These are phyloP conservation scores for Mallotus villosus DNA, from an alignment of 2,797 vertebrate genomes.

Conservation along the genomic window DNA sequence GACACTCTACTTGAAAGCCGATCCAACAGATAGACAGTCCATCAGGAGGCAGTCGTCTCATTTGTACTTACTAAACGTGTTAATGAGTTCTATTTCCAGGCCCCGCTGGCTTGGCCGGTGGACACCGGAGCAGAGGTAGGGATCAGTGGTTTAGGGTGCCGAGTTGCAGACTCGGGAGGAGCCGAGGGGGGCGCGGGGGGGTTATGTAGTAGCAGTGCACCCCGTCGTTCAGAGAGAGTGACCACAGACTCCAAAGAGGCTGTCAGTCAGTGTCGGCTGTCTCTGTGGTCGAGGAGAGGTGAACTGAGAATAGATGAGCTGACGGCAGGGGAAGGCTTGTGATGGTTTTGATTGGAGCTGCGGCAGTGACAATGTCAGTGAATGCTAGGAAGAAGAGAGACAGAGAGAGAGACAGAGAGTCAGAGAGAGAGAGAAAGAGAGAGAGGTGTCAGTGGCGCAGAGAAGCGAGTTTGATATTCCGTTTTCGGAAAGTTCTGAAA, in stretches of 20 bases:
- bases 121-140: slow-evolving; percentile 70
- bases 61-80: slow-evolving; percentile 85
- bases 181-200: slow-evolving; percentile 29
- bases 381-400: slow-evolving; percentile 55
- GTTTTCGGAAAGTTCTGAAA: background rate
- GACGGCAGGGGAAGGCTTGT: slow-evolving; percentile 60
- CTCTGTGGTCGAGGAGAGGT: slow-evolving; percentile 54
- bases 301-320: slow-evolving; percentile 63
- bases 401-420: no score
- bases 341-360: slow-evolving; percentile 70
- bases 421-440: no score
- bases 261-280: slow-evolving; percentile 67
- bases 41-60: slow-evolving; percentile 82
- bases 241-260: slow-evolving; percentile 69
- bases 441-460: background rate
- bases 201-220: slow-evolving; percentile 58
- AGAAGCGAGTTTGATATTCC: slow-evolving; percentile 12
- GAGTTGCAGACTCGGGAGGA: slow-evolving; percentile 60
- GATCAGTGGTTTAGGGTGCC: slow-evolving; percentile 67
- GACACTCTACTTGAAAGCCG: slow-evolving; percentile 83
- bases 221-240: slow-evolving; percentile 65
- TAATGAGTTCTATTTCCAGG: slow-evolving; percentile 86
- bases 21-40: slow-evolving; percentile 85
- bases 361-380: slow-evolving; percentile 51
- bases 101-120: slow-evolving; percentile 67